These are phyloP conservation scores for Eupithecia insigniata DNA, from an alignment of 2,888 invertebrate species.

Conservation along the genomic window DNA sequence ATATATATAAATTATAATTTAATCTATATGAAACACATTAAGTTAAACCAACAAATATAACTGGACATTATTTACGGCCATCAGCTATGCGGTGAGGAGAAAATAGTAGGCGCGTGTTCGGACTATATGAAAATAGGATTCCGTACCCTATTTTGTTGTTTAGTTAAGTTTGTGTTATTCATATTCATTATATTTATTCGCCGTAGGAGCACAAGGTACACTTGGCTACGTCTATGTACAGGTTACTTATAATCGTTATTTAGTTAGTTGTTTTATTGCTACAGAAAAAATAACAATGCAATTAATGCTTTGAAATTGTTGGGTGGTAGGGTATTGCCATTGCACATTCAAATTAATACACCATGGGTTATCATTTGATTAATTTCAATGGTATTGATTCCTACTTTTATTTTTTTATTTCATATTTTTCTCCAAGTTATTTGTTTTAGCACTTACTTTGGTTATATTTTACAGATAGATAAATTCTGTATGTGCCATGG, in stretches of 20 bases:
- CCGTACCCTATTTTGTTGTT: conserved; percentile 4
- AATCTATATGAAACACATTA: conserved; percentile 74
- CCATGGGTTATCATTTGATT: neutral
- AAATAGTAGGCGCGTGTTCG: conserved; percentile 22
- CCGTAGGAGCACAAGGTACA: too few species aligned
- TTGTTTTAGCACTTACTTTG: neutral
- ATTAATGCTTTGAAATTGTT: too few species aligned
- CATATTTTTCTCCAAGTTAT: neutral
- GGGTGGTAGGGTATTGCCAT: neutral
- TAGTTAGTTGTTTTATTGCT: too few species aligned
- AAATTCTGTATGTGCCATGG: neutral
- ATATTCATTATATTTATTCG: too few species aligned
- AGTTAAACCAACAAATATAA: conserved; percentile 79
- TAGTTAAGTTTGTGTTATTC: too few species aligned
- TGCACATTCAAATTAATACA: neutral
- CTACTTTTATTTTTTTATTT: too few species aligned
- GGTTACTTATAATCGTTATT: too few species aligned
- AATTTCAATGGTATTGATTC: neutral
- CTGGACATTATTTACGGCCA: conserved; percentile 72
- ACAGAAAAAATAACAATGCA: neutral
- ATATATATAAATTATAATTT: conserved; percentile 72
- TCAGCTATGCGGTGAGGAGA: conserved; percentile 59
- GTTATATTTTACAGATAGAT: neutral
- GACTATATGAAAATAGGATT: conserved; percentile 16
- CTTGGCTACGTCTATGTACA: too few species aligned